A percentile compares a stretch with the other conserved stretches of the same genome.
These are phyloP conservation scores for Falco concolor DNA, from an alignment of 2,797 vertebrate genomes.

Conservation along the genomic window DNA sequence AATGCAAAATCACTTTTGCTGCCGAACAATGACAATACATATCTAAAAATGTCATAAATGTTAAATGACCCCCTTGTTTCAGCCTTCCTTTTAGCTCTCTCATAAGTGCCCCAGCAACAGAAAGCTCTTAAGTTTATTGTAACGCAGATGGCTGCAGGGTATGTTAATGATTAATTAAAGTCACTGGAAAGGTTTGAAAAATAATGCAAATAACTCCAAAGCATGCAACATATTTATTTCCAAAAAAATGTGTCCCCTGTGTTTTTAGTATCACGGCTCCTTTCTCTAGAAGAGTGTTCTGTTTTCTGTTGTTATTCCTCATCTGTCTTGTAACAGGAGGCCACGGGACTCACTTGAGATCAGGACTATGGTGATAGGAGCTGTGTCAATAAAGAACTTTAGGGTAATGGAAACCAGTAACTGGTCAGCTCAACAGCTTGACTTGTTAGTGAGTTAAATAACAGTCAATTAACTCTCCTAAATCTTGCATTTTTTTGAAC, in stretches of 20 bases:
- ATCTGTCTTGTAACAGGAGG: not conserved
- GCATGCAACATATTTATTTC: not conserved
- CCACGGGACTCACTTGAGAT: not conserved
- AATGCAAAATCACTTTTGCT: not conserved
- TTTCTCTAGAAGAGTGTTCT: not conserved
- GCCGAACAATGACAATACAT: not conserved
- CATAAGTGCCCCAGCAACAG: not conserved
- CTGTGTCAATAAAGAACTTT: not conserved
- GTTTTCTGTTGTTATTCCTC: not conserved
- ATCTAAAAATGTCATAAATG: not conserved
- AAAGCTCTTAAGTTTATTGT: not conserved
- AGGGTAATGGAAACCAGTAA: not conserved
- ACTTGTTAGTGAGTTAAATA: not conserved
- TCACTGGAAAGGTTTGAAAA: not conserved
- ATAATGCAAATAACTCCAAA: not conserved
- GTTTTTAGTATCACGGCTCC: not conserved
- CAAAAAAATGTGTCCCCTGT: not conserved
- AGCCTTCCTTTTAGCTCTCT: not conserved
- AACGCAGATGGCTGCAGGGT: not conserved
- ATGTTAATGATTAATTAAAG: not conserved
- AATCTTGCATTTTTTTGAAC: not conserved
- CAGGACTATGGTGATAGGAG: not conserved
- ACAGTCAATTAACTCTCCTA: not conserved
- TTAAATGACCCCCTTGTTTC: not conserved
- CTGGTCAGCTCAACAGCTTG: not conserved